Conservation (phyloP, 2,888 invertebrate species). For the Isoperla grammatica region DNA sequence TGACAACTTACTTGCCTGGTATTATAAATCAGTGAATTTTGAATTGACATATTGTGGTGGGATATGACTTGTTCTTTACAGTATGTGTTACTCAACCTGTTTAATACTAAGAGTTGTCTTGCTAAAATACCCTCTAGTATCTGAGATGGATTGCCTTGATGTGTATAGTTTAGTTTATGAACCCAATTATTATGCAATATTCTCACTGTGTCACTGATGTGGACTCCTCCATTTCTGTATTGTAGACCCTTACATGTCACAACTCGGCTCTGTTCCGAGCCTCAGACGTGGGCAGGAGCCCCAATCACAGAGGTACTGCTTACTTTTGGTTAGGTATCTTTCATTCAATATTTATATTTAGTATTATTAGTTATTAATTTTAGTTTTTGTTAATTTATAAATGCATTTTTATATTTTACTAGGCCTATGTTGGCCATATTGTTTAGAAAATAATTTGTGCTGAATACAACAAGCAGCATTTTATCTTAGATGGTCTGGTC, state of each 20-base stretch:
- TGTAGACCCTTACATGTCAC: constrained; percentile 38
- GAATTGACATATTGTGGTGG: too few relatives aligned
- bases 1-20: too few relatives aligned
- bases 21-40: too few relatives aligned
- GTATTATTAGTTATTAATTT: constrained; percentile 7
- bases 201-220: constrained; percentile 27
- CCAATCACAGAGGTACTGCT: constrained; percentile 35
- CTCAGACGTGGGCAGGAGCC: constrained; percentile 32
- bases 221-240: constrained; percentile 37
- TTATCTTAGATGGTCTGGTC: neutral
- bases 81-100: too few relatives aligned
- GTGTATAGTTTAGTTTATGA: too few relatives aligned
- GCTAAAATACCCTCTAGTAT: too few relatives aligned
- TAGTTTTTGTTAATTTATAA: neutral
- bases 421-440: neutral
- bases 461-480: neutral
- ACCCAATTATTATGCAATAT: too few relatives aligned
- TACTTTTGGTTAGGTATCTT: constrained; percentile 30
- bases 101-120: too few relatives aligned
- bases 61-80: too few relatives aligned
- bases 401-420: neutral
- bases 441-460: neutral
- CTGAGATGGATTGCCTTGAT: too few relatives aligned
- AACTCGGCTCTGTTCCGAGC: constrained; percentile 34
- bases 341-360: constrained; percentile 20